Evolutionary conservation across 1,140 invertebrate species (phyloP), one percentile per base, ranked within the genome.

Genomic region (Leptopilina clavipes): DNA sequence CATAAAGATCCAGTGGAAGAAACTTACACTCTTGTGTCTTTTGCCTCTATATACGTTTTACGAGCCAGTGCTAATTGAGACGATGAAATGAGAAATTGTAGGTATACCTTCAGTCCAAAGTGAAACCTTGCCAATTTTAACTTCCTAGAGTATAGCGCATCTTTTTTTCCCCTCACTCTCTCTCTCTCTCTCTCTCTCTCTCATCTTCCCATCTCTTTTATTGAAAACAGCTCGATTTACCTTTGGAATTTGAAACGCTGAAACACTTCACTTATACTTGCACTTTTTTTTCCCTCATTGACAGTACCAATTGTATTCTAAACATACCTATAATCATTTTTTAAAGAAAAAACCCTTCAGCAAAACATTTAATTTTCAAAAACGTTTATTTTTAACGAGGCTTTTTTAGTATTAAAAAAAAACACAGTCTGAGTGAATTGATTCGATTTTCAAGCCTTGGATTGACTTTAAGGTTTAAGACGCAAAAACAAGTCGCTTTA

Each of bases 41-140:
- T 65, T 65, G 25, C 59, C 14, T 25, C 37, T 31, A 31, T 31
- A 1, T 65, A 19, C 59, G n/a, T 65, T 65, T 65, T 65, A 65
- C 59, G 59, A 31, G 59, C 59, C 59, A 65, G 59, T 37, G 59
- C 59, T 65, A 65, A 65, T 65, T 65, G 59, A 65, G 59, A 12
- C 59, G 59, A 65, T 65, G 59, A 65, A 65, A 65, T 65, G 59
- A 65, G 59, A 65, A 65, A 65, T 65, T 65, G n/a, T n/a, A n/a
- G n/a, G 59, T 65, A 65, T 65, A n/a, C 22, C 22, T 59, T 25
- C 11, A 10, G 22, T 8, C 14, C 25, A 22, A 65, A 65, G 59
- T 65, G 59, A 65, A 65, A 65, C 59, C 59, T 65, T 65, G 59
- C 59, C 59, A 65, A 65, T 65, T 65, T 65, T 31, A 65, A 65